These are phyloP conservation scores for Tragopan temminckii DNA, from an alignment of 2,797 vertebrate species.

Conservation along the genomic window DNA sequence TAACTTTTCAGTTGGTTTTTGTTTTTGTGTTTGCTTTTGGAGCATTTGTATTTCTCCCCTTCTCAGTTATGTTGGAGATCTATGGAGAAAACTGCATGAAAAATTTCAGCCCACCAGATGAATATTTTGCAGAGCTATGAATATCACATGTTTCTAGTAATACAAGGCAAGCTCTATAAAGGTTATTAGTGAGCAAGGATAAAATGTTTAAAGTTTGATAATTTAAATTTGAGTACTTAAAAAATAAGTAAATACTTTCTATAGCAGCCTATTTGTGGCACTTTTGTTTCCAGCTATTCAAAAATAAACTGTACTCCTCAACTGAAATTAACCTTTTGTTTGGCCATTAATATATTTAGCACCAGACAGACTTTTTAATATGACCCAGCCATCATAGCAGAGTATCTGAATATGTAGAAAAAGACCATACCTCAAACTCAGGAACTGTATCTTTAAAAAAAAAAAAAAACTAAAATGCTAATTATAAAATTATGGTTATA, in stretches of 20 bases:
- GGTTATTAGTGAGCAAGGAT: not conserved
- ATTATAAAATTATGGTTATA: not conserved
- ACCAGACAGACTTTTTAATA: not conserved
- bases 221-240: not conserved
- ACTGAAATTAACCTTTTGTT: not conserved
- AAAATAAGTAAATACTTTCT: not conserved
- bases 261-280: not conserved
- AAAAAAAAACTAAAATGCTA: not conserved
- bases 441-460: not conserved
- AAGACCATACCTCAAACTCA: not conserved
- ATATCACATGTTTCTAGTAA: not conserved
- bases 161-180: not conserved
- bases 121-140: not conserved
- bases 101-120: not conserved
- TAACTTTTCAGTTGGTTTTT: not conserved
- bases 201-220: not conserved
- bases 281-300: not conserved
- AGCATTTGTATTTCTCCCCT: not conserved
- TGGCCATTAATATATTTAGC: not conserved
- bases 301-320: fast-evolving
- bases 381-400: not conserved
- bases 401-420: not conserved
- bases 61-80: not conserved
- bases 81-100: not conserved
- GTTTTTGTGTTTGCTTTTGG: not conserved